Base-by-base conservation (phyloP, 1,140 invertebrate genomes). In the Thrips palmi region DNA sequence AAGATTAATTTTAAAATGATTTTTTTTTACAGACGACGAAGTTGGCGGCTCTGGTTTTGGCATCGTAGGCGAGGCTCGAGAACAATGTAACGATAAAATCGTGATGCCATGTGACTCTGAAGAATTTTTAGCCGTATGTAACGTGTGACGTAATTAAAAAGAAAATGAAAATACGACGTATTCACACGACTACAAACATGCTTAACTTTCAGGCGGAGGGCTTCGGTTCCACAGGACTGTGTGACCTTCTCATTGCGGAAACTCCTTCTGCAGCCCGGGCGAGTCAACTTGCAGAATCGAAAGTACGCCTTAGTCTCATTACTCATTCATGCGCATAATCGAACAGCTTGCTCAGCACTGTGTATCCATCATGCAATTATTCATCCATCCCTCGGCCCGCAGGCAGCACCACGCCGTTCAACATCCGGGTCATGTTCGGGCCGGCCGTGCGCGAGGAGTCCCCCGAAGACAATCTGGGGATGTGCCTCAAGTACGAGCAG, bases 31-130 rank as follows among this genome's bases (percentile, higher is more conserved):
- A 45, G 48, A 45, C 24, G 45, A 48, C 29, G 53, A 57, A 35
- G 61, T 32, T 43, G 59, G 52, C 20, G 53, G 57, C 7, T 57
- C 56, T 3, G 58, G 57, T n/a, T 42, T 40, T 18, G 43, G 44
- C 21, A 40, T 53, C 18, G 24, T 22, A 18, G 40, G 41, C n/a
- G 25, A 23, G 4, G 5, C 18, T 54, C 59, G 44, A 34, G 59
- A 65, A 2, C n/a, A n/a, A n/a, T 85, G 80, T 47, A 59, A 56
- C 2, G 77, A 85, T 50, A 63, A 74, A 25, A 68, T 84, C 28
- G 68, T 79, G 1, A 71, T 83, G 54, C 77, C 79, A 0, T 84
- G 80, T 49, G 79, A 83, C 46, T 73, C 75, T 30, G 79, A 84
- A 48, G 80, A 84, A 52, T 78, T 84, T 50, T 65, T 83, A 37